phyloP scores from a whole-genome alignment of 1,140 invertebrate species.

The Pogonus chalceus region DNA sequence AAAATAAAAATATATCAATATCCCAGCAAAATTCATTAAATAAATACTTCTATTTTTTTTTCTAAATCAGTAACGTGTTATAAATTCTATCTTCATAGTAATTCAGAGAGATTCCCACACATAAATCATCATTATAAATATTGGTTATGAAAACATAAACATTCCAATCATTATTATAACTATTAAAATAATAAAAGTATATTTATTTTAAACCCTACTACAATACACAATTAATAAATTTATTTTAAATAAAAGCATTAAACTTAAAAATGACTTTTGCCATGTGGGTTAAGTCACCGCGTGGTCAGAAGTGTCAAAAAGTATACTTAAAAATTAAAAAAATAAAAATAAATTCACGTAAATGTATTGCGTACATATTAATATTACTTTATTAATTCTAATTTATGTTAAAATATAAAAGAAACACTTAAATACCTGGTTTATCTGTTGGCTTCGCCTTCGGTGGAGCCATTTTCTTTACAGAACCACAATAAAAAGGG shows the following conservation, averaged over 20 bases:
- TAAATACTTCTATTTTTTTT: too few relatives aligned
- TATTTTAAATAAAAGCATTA: too few relatives aligned
- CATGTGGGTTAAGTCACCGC: background rate
- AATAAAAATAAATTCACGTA: conserved; percentile 9
- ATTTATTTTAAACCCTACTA: too few relatives aligned
- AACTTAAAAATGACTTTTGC: background rate
- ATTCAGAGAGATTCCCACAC: conserved; percentile 25
- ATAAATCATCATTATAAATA: conserved; percentile 21
- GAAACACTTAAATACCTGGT: conserved; percentile 40
- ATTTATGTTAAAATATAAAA: background rate
- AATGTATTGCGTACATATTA: background rate
- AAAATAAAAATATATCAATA: conserved; percentile 15
- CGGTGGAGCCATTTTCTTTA: conserved; percentile 51
- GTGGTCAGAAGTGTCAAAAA: background rate
- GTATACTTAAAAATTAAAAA: background rate
- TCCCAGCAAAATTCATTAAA: conserved; percentile 14
- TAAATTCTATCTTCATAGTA: conserved; percentile 3
- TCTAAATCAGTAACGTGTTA: conserved; percentile 8
- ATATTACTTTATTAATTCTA: background rate
- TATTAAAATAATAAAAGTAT: too few relatives aligned
- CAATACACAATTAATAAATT: too few relatives aligned
- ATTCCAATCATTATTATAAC: background rate
- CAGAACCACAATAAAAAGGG: conserved; percentile 33
- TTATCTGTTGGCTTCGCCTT: conserved; percentile 54
- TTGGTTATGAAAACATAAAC: background rate